Evolutionary conservation across 2,797 vertebrate species (phyloP), one percentile per base, ranked within the genome.

Genomic region (Chromis chromis): DNA sequence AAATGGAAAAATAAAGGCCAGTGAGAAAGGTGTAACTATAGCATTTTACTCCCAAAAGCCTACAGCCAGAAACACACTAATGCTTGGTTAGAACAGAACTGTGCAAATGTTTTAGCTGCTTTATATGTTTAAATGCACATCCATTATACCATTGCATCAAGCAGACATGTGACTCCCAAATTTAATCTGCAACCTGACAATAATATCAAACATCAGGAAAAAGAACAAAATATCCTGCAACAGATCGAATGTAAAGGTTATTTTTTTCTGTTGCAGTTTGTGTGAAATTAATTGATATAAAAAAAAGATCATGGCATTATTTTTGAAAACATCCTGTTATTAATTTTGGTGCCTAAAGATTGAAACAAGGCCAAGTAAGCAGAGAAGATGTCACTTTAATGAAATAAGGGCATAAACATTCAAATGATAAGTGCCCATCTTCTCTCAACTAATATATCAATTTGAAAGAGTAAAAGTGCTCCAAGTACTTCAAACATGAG

Each of bases 1-100:
- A 69, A 72, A 84, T 64, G 27, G 33, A 52, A 71, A 86, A 50
- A 71, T 39, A 54, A 64, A 16, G 21, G 71, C 46, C 58, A 28
- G 46, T 72, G 33, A 78, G 25, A 40, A 50, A 67, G 25, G 13
- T 7, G 0, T 25, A 67, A 66, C 50, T 56, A 49, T 16, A 7
- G 27, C 27, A 21, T 25, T 59, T 25, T 6, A 70, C 50, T 49
- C 39, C 62, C 3, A 79, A 48, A 71, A 65, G 19, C 1, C 53
- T 61, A 58, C 25, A 50, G 42, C 27, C 36, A 62, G 48, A 64
- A 31, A 28, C 50, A 59, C 27, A 64, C 12, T 25, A 31, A 58
- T 22, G 16, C 19, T 21, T 6, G 44, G 14, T 19, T 11, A 36
- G 33, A 36, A 36, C 24, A 24, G 49, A 12, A 21, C 3, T 10